Conservation (phyloP, 2,113 vertebrate genomes). For the Cyrtonyx montezumae region DNA sequence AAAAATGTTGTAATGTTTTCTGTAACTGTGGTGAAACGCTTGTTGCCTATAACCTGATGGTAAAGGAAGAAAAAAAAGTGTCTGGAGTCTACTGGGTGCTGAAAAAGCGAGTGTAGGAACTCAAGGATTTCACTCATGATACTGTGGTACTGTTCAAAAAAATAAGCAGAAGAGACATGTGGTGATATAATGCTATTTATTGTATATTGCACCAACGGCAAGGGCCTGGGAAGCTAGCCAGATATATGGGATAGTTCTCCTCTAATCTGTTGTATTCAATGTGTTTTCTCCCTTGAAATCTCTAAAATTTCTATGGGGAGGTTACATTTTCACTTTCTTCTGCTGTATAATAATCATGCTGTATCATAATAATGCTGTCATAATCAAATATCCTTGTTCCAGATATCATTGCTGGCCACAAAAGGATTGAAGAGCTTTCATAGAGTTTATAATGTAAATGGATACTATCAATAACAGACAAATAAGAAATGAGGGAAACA, state of each 20-base stretch:
- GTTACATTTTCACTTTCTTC: conserved; percentile 34
- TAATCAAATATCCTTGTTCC: background rate
- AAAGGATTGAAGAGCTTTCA: background rate
- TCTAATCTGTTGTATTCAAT: background rate
- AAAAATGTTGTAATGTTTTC: background rate
- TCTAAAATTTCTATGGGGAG: conserved; percentile 9
- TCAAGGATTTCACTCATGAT: background rate
- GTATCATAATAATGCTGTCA: too few relatives aligned
- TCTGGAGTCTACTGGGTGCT: background rate
- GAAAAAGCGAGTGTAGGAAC: background rate
- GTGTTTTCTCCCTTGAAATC: background rate
- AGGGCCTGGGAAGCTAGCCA: background rate
- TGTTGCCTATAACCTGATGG: background rate
- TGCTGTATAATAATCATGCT: too few relatives aligned
- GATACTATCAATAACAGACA: background rate
- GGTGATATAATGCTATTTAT: background rate
- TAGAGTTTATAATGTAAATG: background rate
- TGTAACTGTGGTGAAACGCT: background rate
- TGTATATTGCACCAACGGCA: background rate
- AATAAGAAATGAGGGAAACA: background rate
- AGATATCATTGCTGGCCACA: background rate
- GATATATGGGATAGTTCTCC: background rate
- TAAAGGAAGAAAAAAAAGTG: background rate
- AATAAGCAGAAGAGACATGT: background rate
- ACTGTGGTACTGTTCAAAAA: background rate